Percentiles rank a stretch among this genome's conserved stretches.
These are phyloP conservation scores for Micrastur ruficollis DNA, from an alignment of 2,797 vertebrate genomes.

Conservation along the genomic window DNA sequence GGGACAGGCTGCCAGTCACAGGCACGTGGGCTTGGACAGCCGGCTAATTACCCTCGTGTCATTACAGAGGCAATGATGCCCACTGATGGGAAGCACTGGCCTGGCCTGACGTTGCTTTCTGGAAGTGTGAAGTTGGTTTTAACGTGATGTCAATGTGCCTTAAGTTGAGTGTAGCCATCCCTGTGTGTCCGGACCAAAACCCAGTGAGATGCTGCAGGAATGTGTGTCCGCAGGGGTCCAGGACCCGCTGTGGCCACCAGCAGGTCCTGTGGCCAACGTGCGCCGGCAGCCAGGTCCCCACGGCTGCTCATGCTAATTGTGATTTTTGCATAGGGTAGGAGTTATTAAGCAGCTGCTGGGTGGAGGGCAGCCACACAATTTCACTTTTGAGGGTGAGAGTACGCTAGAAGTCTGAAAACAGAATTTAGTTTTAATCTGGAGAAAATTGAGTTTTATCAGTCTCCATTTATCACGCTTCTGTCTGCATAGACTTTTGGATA, in stretches of 20 bases:
- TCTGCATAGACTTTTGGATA: neutral
- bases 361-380: neutral
- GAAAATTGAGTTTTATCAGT: neutral
- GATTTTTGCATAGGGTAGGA: neutral
- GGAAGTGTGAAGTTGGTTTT: neutral
- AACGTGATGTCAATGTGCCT: accelerated
- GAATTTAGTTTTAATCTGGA: neutral
- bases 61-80: accelerated
- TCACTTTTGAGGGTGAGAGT: neutral
- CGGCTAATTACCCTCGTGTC: neutral
- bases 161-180: neutral
- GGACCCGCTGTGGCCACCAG: accelerated
- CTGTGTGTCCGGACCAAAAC: too few species aligned
- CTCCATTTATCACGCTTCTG: neutral
- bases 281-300: neutral
- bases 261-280: neutral
- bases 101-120: neutral
- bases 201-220: neutral
- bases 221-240: neutral
- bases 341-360: neutral
- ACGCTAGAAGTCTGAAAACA: neutral
- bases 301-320: neutral
- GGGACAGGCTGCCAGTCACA: neutral
- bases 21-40: neutral
- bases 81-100: neutral